Percentiles rank a stretch among this genome's conserved stretches.
Conservation (phyloP, 2,797 vertebrate genomes). For the Crenuchus spilurus region DNA sequence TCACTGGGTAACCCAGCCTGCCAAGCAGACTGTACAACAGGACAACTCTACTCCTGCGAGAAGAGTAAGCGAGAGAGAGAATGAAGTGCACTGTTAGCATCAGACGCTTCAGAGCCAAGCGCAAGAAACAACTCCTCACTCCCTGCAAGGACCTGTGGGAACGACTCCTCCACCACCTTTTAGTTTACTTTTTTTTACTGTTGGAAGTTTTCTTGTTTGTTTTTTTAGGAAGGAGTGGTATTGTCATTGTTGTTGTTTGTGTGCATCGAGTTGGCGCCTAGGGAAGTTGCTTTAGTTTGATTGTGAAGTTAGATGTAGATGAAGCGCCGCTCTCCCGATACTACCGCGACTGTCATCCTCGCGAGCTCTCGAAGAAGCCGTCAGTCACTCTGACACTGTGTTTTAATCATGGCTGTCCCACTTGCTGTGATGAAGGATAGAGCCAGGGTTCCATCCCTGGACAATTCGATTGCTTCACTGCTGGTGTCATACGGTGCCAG, state of each 20-base stretch:
- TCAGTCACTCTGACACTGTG: slow-evolving; percentile 77
- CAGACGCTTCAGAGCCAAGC: slow-evolving; percentile 80
- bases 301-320: slow-evolving; percentile 28
- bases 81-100: slow-evolving; percentile 67
- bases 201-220: slow-evolving; percentile 75
- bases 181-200: slow-evolving; percentile 65
- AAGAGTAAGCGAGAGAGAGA: neutral
- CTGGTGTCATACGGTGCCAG: slow-evolving; percentile 75
- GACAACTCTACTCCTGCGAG: slow-evolving; percentile 39
- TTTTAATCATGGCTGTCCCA: slow-evolving; percentile 83
- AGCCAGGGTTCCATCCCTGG: slow-evolving; percentile 80
- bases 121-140: slow-evolving; percentile 77
- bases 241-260: slow-evolving; percentile 58
- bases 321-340: slow-evolving; percentile 34
- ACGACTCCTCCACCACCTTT: slow-evolving; percentile 69
- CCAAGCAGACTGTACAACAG: slow-evolving; percentile 27
- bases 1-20: slow-evolving; percentile 38
- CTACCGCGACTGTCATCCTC: slow-evolving; percentile 64
- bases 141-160: slow-evolving; percentile 74
- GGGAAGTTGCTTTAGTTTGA: slow-evolving; percentile 34
- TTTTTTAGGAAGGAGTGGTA: slow-evolving; percentile 68
- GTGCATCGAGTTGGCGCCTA: neutral
- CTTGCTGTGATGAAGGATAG: slow-evolving; percentile 78
- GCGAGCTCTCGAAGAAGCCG: slow-evolving; percentile 73
- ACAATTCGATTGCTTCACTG: slow-evolving; percentile 72